Evolutionary conservation across 2,113 vertebrate genomes (phyloP).

Genomic region (Carassius carassius): DNA sequence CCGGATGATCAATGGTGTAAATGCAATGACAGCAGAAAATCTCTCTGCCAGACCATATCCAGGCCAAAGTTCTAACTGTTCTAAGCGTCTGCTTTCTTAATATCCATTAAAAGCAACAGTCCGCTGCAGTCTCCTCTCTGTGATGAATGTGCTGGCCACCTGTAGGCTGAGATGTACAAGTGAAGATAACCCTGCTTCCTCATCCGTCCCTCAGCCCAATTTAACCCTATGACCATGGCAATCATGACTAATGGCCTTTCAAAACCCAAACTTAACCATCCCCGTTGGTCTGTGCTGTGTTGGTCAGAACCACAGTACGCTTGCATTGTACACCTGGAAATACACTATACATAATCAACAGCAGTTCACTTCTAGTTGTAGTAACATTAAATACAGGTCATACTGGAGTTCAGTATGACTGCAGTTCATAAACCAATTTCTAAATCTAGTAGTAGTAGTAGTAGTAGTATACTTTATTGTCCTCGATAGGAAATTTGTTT

Average conservation of each 20-base stretch:
- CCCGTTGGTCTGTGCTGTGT: not conserved
- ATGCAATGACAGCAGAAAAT: conserved; percentile 41
- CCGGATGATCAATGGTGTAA: conserved; percentile 43
- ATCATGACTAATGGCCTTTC: conserved; percentile 9
- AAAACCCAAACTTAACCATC: not conserved
- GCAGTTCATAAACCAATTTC: not conserved
- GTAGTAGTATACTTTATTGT: too few relatives aligned
- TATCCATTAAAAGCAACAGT: conserved; percentile 46
- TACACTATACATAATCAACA: not conserved
- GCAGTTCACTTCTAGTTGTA: not conserved
- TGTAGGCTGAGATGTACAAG: conserved; percentile 45
- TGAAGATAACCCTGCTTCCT: conserved; percentile 43
- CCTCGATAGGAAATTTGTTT: too few relatives aligned
- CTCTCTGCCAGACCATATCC: conserved; percentile 21
- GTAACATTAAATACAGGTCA: not conserved
- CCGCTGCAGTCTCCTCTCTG: not conserved
- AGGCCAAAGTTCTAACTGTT: not conserved
- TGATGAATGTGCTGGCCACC: conserved; percentile 45
- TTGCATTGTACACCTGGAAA: not conserved
- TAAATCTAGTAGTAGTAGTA: too few relatives aligned
- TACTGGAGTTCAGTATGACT: not conserved
- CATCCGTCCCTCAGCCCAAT: not conserved
- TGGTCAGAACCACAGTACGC: not conserved
- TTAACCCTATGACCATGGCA: not conserved
- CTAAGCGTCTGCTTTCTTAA: conserved; percentile 23